These are phyloP conservation scores for Falco punctatus DNA, from an alignment of 2,113 vertebrate species.

Conservation along the genomic window DNA sequence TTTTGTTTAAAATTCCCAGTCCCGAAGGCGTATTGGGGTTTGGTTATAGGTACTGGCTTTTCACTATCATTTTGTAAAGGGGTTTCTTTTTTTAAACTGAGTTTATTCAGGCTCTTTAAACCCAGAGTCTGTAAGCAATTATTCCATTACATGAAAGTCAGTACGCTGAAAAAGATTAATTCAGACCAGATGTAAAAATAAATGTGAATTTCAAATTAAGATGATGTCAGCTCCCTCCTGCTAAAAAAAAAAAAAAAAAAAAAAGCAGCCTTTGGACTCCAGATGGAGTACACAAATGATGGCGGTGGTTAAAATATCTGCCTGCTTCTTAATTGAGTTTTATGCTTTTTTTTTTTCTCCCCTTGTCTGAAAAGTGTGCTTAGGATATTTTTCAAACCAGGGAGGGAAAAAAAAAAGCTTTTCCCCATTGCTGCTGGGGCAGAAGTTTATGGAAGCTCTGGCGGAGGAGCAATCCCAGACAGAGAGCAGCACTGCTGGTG, in stretches of 20 bases:
- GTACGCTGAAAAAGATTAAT: slow-evolving; percentile 77
- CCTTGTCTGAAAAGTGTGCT: not conserved
- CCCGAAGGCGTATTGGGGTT: not conserved
- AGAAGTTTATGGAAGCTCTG: not conserved
- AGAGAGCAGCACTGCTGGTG: not conserved
- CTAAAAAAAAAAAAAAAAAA: slow-evolving; percentile 13
- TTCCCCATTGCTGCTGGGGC: not conserved
- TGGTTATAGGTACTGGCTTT: not conserved
- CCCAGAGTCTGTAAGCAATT: slow-evolving; percentile 78
- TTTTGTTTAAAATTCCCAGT: slow-evolving; percentile 5
- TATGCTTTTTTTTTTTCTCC: not conserved
- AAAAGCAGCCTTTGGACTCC: slow-evolving; percentile 69
- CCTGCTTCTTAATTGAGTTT: slow-evolving; percentile 52
- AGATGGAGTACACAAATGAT: slow-evolving; percentile 68
- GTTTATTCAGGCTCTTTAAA: slow-evolving; percentile 46
- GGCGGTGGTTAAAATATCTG: slow-evolving; percentile 56
- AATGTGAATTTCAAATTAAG: slow-evolving; percentile 77
- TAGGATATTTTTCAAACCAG: not conserved
- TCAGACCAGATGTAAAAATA: slow-evolving; percentile 83
- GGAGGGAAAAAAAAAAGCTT: not conserved
- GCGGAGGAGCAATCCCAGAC: not conserved
- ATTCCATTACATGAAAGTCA: slow-evolving; percentile 80
- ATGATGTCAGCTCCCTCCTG: slow-evolving; percentile 77
- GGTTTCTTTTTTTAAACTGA: not conserved
- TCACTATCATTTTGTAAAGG: not conserved